These are phyloP conservation scores for Drosophila ochracea DNA, from an alignment of 2,888 invertebrate species.

Conservation along the genomic window DNA sequence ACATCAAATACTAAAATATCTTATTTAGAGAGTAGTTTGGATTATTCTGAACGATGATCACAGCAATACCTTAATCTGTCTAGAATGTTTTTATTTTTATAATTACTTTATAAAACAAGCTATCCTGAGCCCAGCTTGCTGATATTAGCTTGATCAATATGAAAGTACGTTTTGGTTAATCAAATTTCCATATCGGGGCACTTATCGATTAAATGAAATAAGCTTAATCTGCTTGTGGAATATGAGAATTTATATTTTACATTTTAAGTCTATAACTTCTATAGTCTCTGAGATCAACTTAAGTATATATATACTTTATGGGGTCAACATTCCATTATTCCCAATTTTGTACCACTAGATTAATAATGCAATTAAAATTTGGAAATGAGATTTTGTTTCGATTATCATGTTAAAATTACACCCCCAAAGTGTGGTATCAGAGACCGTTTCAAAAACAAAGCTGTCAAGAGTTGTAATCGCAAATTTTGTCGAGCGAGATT, in stretches of 20 bases:
- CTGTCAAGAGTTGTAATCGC: too few species aligned
- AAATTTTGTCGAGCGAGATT: not conserved
- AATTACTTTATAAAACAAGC: not conserved
- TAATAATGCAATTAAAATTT: not conserved
- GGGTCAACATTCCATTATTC: not conserved
- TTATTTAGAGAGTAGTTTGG: too few species aligned
- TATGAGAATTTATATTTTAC: accelerated
- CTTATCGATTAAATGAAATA: not conserved
- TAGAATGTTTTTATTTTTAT: not conserved
- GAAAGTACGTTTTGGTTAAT: accelerated
- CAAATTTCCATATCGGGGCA: not conserved
- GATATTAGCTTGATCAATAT: not conserved
- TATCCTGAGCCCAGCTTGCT: not conserved
- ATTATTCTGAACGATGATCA: not conserved
- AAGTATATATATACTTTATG: not conserved
- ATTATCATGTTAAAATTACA: not conserved
- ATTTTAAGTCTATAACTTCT: not conserved
- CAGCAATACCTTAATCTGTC: not conserved
- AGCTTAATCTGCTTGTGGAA: not conserved
- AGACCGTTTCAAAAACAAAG: not conserved
- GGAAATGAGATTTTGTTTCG: not conserved
- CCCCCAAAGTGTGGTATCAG: not conserved
- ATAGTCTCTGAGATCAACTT: not conserved
- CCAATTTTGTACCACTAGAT: not conserved
- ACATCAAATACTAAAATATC: not conserved